Percentiles rank a stretch among this genome's conserved stretches.
phyloP scores from a whole-genome alignment of 2,797 vertebrate genomes.

The Neomorphus geoffroyi region DNA sequence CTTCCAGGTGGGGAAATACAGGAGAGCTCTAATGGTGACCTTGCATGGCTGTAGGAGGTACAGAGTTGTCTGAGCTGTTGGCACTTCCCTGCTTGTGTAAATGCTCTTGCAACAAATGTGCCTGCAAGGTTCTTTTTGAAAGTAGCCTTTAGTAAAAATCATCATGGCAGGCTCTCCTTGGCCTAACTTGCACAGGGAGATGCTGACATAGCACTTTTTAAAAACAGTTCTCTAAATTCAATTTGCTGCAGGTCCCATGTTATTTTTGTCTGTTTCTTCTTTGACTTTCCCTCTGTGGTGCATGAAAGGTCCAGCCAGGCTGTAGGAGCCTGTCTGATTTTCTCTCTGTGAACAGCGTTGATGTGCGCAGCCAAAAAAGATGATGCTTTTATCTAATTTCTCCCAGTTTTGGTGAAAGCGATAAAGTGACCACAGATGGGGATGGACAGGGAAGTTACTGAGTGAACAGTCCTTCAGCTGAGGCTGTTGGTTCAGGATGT shows the following conservation, averaged over 20 bases:
- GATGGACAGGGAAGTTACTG: not conserved
- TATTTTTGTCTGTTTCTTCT: not conserved
- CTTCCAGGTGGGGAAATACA: not conserved
- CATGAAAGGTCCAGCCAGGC: not conserved
- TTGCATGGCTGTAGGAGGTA: not conserved
- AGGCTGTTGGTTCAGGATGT: not conserved
- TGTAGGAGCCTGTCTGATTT: not conserved
- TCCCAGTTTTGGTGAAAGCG: not conserved
- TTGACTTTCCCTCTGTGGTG: not conserved
- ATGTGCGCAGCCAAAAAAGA: rapidly evolving
- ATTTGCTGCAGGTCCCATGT: not conserved
- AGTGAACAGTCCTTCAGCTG: not conserved
- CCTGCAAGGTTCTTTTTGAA: not conserved
- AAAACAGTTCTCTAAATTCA: not conserved
- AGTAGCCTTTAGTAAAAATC: not conserved
- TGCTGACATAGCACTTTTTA: not conserved
- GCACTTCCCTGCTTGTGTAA: not conserved
- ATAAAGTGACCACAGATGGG: not conserved
- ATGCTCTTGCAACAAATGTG: not conserved
- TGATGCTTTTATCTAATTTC: not conserved
- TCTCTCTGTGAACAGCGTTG: not conserved
- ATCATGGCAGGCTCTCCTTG: not conserved
- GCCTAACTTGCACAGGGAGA: not conserved
- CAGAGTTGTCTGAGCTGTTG: not conserved
- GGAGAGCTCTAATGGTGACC: not conserved